Evolutionary conservation across 2,888 invertebrate genomes (phyloP), one percentile per base, ranked within the genome.

Genomic region (Melanophora roralis): DNA sequence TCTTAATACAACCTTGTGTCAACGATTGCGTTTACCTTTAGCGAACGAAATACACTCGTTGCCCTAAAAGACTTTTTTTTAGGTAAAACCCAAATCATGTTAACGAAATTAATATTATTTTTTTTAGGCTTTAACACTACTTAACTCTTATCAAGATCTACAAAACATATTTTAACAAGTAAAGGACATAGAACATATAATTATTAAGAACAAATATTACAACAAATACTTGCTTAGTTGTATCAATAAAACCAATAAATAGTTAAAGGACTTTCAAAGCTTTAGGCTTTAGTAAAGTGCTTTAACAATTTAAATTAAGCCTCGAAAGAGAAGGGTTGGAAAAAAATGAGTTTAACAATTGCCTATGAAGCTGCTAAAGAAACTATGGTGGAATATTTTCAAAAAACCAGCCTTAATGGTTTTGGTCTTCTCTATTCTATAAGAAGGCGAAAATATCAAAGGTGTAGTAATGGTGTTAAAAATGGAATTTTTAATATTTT

Each of bases 381-480:
- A 6, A 87, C 89, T 2, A 67, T 84, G 6, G 84, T 85, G 7
- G 88, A 88, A 69, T 88, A 85, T 81, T 86, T 88, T 59, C 84
- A 85, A 49, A 86, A 87, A 77, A 88, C 88, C 9, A 88, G 88
- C n/a, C 83, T 88, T 11, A 87, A 87, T 78, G 89, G 88, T 6
- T 89, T 88, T 71, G 84, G 85, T 0, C 53, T 89, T 23, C 79
- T 88, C 0, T 86, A 86, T 47, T 85, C 82, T 40, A 83, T 88
- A 23, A 81, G 86, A 2, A 69, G 84, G 1, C 85, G 87, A 7
- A 85, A 84, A 36, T 83, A 86, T 78, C 86, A 88, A 62, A 83
- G 88, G 85, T 85, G n/a, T 0, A n/a, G 14, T 2, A 53, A n/a
- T n/a, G n/a, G n/a, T n/a, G 9, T 38, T 36, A 21, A n/a, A 57